Percentiles rank a stretch among this genome's conserved stretches.
Conservation (phyloP, 2,113 vertebrate genomes). For the Holacanthus passer region DNA sequence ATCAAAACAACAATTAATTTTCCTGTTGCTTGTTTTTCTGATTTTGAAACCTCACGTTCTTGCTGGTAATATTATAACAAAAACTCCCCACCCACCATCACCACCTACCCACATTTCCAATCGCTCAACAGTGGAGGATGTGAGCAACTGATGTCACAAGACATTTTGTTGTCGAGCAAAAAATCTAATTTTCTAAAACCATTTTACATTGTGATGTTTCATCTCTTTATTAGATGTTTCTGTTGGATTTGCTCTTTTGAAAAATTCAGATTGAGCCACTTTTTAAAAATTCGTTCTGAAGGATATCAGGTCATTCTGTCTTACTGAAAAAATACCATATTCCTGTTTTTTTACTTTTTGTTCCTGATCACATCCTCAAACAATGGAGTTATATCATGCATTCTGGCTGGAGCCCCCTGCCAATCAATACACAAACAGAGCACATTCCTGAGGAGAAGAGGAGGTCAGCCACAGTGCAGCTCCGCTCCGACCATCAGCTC, state of each 20-base stretch:
- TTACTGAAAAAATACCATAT: too few relatives aligned
- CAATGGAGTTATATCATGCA: constrained; percentile 19
- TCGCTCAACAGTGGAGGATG: constrained; percentile 10
- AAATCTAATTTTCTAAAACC: background rate
- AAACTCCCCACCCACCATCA: constrained; percentile 34
- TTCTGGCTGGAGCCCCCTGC: constrained; percentile 32
- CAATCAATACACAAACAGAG: constrained; percentile 55
- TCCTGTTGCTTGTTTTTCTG: background rate
- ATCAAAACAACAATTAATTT: constrained; percentile 1
- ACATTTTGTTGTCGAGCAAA: constrained; percentile 9
- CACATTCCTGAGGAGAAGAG: constrained; percentile 50
- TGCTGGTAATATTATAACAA: constrained; percentile 27
- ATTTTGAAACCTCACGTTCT: constrained; percentile 2
- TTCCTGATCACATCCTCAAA: constrained; percentile 7
- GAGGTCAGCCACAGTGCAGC: constrained; percentile 48
- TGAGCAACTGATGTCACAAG: constrained; percentile 8
- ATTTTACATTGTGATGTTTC: background rate
- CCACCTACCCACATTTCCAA: constrained; percentile 35
- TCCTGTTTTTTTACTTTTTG: too few relatives aligned
- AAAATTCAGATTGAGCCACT: background rate
- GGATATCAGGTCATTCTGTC: background rate
- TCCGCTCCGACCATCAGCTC: constrained; percentile 25
- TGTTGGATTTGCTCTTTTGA: background rate
- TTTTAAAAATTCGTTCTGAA: background rate
- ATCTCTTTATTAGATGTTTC: background rate